Percentiles rank a stretch among this genome's conserved stretches.
These are phyloP conservation scores for Tetragonula clypearis DNA, from an alignment of 1,140 invertebrate genomes.

Conservation along the genomic window DNA sequence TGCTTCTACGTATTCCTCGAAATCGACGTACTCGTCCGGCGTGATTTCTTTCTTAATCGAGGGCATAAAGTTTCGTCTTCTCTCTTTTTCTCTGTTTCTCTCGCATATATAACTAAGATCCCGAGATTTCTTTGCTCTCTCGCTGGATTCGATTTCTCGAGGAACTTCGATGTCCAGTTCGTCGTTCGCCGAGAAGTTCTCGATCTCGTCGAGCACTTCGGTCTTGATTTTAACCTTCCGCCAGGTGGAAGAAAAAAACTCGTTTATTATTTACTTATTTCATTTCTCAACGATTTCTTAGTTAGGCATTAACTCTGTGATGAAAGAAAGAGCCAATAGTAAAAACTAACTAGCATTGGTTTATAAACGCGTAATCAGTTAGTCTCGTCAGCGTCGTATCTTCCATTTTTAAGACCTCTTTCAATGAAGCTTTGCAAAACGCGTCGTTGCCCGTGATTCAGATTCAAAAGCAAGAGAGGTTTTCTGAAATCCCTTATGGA, in stretches of 20 bases:
- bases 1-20: conserved; percentile 55
- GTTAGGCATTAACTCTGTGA: no score
- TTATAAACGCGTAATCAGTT: no score
- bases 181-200: conserved; percentile 53
- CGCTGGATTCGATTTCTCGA: not conserved
- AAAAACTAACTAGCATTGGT: no score
- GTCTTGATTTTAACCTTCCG: conserved; percentile 55
- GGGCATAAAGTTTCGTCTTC: not conserved
- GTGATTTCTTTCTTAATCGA: conserved; percentile 11
- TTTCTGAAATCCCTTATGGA: not conserved
- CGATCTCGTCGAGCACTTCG: conserved; percentile 55
- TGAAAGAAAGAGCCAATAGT: no score
- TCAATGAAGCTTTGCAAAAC: no score
- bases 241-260: not conserved
- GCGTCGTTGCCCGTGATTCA: no score
- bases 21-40: conserved; percentile 46
- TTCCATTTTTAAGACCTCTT: no score
- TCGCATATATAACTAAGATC: not conserved
- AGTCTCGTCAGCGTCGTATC: no score
- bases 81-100: not conserved
- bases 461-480: no score
- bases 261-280: no score
- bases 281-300: no score
- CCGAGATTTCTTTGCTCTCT: not conserved
- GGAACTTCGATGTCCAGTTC: conserved; percentile 26